phyloP scores from a whole-genome alignment of 2,113 vertebrate genomes.

The Plecturocebus donacophilus region DNA sequence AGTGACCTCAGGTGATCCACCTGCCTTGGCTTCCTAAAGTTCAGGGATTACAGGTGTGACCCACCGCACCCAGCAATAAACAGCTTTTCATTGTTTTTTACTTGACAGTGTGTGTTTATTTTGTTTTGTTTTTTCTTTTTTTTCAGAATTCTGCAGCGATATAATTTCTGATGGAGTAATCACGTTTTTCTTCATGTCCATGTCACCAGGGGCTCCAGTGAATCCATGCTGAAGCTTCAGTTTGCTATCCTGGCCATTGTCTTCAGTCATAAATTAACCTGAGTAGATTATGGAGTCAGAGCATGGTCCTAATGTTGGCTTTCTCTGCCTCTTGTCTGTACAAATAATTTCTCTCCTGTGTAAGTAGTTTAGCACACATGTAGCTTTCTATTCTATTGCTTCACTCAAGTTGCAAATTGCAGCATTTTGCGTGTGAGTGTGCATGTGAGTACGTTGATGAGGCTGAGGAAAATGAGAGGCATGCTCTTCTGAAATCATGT shows the following conservation, averaged over 20 bases:
- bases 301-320: not conserved
- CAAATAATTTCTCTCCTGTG: accelerated
- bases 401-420: not conserved
- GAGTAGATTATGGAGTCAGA: not conserved
- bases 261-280: not conserved
- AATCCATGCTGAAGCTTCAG: not conserved
- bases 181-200: not conserved
- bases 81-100: not conserved
- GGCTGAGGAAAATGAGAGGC: not conserved
- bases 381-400: not conserved
- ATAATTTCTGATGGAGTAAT: not conserved
- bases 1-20: too few relatives aligned
- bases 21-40: too few relatives aligned
- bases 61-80: not conserved
- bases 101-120: not conserved
- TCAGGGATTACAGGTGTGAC: too few relatives aligned
- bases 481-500: not conserved
- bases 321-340: not conserved
- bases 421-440: not conserved
- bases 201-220: not conserved
- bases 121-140: not conserved
- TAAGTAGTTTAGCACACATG: not conserved
- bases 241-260: not conserved
- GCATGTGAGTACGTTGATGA: too few relatives aligned
- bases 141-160: not conserved